Evolutionary conservation across 1,140 invertebrate genomes (phyloP), one percentile per base, ranked within the genome.

Genomic region (Proales similis): DNA sequence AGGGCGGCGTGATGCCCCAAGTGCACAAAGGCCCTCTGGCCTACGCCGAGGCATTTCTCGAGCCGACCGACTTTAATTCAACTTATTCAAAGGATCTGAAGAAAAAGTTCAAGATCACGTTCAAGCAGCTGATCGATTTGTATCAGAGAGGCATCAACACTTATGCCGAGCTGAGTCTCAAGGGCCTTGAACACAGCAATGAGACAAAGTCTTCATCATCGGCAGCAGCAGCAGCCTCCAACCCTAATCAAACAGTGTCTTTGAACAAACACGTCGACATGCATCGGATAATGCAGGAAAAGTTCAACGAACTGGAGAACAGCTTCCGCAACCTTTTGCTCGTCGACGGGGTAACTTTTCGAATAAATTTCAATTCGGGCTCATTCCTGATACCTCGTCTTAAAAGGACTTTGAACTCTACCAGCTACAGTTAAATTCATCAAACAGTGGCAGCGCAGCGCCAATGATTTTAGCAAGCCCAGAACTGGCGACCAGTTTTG

Each of bases 11-110:
- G 30, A 57, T 57, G 51, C 51, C 51, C 5, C 51, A 57, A 39
- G 51, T 57, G 27, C 51, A 57, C 29, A 57, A 57, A 26, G 90
- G 90, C 26, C 90, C 90, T 1, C 73, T 93, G 43, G 88, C 88
- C 2, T 94, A 93, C 75, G 90, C 90, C 1, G 83, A 83, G 67
- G 88, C 86, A 3, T 94, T 94, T 76, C 77, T 94, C 1, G 84
- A 86, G 73, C 66, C 67, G 26, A 66, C 65, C 48, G 48, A 38
- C 22, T 17, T 66, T 81, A 45, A 57, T 42, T 22, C 36, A 19
- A 42, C 29, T 29, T 57, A 57, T 20, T 57, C 51, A 4, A 57
- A 57, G 32, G 51, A 57, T 11, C 14, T 57, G 5, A 57, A 57
- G 24, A 57, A 57, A 42, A 57, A 57, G 14, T 57, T 57, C 29